Conservation (phyloP, 2,888 invertebrate genomes). For the Synergus gifuensis region DNA sequence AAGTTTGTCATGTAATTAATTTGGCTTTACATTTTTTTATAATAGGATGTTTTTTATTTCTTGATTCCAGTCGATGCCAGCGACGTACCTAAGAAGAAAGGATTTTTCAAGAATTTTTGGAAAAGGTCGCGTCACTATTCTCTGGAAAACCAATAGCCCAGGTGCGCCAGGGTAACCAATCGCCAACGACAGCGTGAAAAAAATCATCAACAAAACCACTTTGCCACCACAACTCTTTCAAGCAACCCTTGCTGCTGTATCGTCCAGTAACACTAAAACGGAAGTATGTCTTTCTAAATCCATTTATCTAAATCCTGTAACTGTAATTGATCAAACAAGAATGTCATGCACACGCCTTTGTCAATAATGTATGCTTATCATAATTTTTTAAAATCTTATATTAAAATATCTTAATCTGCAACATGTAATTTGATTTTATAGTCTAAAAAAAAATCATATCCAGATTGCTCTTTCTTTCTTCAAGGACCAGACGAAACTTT, state of each 20-base stretch:
- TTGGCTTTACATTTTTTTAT: background rate
- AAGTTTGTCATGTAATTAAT: background rate
- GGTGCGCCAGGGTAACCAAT: constrained; percentile 73
- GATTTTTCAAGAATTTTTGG: constrained; percentile 94
- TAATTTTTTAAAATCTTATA: too few species aligned
- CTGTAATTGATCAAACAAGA: background rate
- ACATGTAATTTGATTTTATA: too few species aligned
- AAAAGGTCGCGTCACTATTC: constrained; percentile 93
- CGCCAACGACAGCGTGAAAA: constrained; percentile 67
- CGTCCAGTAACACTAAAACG: constrained; percentile 66
- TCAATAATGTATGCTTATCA: too few species aligned
- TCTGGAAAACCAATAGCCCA: constrained; percentile 88
- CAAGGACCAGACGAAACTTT: too few species aligned
- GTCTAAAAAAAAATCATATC: too few species aligned
- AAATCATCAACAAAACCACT: constrained; percentile 65
- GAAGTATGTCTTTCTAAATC: constrained; percentile 22
- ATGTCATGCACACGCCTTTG: too few species aligned
- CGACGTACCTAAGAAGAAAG: constrained; percentile 89
- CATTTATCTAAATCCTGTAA: background rate
- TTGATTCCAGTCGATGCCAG: constrained; percentile 82
- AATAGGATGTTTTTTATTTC: background rate
- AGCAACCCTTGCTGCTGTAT: constrained; percentile 75
- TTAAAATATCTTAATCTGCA: too few species aligned
- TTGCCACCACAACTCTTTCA: constrained; percentile 65
- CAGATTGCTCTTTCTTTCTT: too few species aligned